These are phyloP conservation scores for Eurytoma adleriae DNA, from an alignment of 2,888 invertebrate genomes.

Conservation along the genomic window DNA sequence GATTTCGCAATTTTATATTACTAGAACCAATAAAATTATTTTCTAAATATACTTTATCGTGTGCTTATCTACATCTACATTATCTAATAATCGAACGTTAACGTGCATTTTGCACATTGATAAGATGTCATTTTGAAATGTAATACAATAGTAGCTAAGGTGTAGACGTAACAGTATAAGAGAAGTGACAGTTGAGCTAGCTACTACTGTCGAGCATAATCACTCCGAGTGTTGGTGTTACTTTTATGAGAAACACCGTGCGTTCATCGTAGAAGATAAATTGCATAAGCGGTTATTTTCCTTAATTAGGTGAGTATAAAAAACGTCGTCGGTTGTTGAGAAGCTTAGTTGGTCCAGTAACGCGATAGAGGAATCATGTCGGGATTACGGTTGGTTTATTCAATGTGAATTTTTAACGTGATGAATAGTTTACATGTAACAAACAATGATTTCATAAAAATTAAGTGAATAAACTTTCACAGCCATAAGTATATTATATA, in stretches of 20 bases:
- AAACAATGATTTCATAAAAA: no score
- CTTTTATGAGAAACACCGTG: background rate
- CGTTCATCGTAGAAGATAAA: background rate
- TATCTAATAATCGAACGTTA: no score
- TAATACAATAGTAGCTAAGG: background rate
- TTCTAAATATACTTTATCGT: no score
- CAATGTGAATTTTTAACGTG: background rate
- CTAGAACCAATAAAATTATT: no score
- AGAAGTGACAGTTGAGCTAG: background rate
- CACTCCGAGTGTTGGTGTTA: background rate
- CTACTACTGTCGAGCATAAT: background rate
- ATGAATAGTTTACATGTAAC: no score
- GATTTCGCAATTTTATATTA: no score
- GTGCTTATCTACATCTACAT: no score
- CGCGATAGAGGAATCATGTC: conserved; percentile 22
- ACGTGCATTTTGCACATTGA: no score
- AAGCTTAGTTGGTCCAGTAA: conserved; percentile 16
- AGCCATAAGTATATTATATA: no score
- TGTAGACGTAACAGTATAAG: background rate
- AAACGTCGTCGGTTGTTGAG: background rate
- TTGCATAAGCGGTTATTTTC: conserved; percentile 25
- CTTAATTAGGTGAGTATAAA: conserved; percentile 27
- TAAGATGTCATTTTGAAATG: no score
- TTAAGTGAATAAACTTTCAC: no score
- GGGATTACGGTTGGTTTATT: conserved; percentile 7